Evolutionary conservation across 2,888 invertebrate species (phyloP).

Genomic region (Cabera pusaria): DNA sequence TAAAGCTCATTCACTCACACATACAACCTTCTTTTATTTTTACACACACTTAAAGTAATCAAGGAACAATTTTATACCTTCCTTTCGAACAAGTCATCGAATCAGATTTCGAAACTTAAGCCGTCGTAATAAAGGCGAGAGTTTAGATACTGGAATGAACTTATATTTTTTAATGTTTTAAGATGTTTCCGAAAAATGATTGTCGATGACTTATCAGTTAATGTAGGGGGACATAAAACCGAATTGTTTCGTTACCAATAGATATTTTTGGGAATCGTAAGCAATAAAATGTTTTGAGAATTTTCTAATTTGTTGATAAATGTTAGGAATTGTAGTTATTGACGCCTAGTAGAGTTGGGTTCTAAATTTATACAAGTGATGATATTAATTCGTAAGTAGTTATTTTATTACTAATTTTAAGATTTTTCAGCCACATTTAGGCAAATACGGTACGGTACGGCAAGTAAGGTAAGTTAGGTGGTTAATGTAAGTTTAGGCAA

Average conservation of each 20-base stretch:
- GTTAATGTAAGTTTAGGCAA: too few species aligned
- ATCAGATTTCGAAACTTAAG: conserved; percentile 6
- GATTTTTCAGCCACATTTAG: too few species aligned
- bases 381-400: too few species aligned
- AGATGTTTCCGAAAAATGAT: conserved; percentile 45
- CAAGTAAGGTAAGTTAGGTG: too few species aligned
- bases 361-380: too few species aligned
- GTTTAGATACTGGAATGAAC: neutral
- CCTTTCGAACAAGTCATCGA: neutral
- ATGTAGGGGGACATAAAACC: conserved; percentile 33
- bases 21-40: conserved; percentile 42
- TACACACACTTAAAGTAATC: conserved; percentile 26
- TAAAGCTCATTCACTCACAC: conserved; percentile 65
- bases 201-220: conserved; percentile 44
- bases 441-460: too few species aligned
- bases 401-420: too few species aligned
- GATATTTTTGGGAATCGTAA: conserved; percentile 8
- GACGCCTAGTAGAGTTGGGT: too few species aligned
- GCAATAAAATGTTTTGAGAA: conserved; percentile 17
- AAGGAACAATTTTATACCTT: conserved; percentile 2
- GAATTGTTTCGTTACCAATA: conserved; percentile 12
- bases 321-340: neutral
- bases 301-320: conserved; percentile 11
- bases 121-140: neutral
- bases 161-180: conserved; percentile 24